phyloP scores from a whole-genome alignment of 1,140 invertebrate species.

The Paracyclopina nana region DNA sequence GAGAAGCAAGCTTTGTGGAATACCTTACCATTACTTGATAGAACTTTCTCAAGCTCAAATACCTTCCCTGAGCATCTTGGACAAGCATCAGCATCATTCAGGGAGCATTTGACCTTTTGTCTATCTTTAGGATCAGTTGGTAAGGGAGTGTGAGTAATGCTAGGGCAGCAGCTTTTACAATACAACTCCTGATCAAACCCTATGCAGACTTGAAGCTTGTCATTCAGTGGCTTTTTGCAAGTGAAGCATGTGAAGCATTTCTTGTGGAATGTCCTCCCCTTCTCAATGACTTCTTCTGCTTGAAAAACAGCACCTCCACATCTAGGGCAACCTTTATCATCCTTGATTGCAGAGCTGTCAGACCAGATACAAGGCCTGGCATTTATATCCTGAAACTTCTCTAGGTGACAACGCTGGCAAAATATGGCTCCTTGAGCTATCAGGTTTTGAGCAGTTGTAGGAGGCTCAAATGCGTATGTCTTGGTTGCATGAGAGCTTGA shows the following conservation, averaged over 20 bases:
- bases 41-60: conserved; percentile 1
- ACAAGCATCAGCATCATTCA: conserved; percentile 2
- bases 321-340: too few species aligned
- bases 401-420: too few species aligned
- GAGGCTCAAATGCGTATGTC: too few species aligned
- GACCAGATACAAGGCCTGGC: too few species aligned
- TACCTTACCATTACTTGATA: not conserved
- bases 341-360: too few species aligned
- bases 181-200: conserved; percentile 64
- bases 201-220: not conserved
- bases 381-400: too few species aligned
- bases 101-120: not conserved
- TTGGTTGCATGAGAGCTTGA: too few species aligned
- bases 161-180: conserved; percentile 63
- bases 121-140: too few species aligned
- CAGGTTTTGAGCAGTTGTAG: too few species aligned
- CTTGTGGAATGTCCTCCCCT: conserved; percentile 29
- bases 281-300: conserved; percentile 68
- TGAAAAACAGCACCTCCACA: conserved; percentile 74
- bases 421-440: too few species aligned
- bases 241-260: conserved; percentile 11
- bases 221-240: conserved; percentile 11
- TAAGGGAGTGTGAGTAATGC: too few species aligned
- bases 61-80: conserved; percentile 1
- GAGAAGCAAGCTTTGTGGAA: conserved; percentile 5